These are phyloP conservation scores for Machimus rusticus DNA, from an alignment of 2,888 invertebrate genomes.

Conservation along the genomic window DNA sequence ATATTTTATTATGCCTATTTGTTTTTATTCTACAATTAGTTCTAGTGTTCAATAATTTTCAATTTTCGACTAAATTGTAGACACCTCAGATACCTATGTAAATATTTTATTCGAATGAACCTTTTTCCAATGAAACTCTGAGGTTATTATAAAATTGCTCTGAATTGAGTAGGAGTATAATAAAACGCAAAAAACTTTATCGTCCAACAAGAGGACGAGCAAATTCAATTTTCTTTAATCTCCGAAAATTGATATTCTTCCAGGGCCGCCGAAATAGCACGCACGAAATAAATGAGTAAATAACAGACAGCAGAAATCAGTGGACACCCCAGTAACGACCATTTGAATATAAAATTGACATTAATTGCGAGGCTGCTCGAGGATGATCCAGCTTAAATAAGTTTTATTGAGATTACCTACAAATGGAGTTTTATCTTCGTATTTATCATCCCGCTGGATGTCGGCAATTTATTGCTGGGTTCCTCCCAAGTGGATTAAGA, in stretches of 20 bases:
- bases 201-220: not conserved
- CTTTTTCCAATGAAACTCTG: not conserved
- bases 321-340: not conserved
- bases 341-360: not conserved
- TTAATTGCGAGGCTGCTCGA: not conserved
- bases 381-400: not conserved
- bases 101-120: not conserved
- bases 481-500: not conserved
- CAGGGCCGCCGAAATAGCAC: not conserved
- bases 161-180: not conserved
- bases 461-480: not conserved
- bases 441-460: not conserved
- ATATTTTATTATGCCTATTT: too few relatives aligned
- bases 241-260: not conserved
- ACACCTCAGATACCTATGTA: too few relatives aligned
- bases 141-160: not conserved
- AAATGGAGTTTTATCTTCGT: not conserved
- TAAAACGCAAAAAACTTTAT: not conserved
- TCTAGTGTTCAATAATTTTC: too few relatives aligned
- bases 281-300: not conserved
- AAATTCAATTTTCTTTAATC: not conserved
- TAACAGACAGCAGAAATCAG: not conserved
- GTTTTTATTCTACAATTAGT: too few relatives aligned
- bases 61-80: too few relatives aligned
- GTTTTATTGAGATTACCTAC: not conserved